Evolutionary conservation across 2,797 vertebrate species (phyloP).

Genomic region (Coracias cyanogaster): DNA sequence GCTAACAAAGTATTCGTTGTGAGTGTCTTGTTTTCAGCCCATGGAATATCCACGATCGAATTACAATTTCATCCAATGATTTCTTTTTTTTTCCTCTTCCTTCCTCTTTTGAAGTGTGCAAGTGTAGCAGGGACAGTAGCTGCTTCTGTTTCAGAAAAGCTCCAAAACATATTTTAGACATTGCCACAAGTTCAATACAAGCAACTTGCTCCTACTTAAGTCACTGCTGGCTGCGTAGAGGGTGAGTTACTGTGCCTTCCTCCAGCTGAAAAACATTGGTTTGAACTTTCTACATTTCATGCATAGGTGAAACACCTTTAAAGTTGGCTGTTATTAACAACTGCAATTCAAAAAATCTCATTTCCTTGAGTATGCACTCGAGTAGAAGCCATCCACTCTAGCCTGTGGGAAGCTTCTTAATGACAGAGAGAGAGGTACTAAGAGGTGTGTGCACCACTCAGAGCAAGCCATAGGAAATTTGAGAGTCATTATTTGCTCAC

Average conservation of each 20-base stretch:
- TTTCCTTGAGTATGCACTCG: background rate
- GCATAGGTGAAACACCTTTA: background rate
- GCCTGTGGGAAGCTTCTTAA: background rate
- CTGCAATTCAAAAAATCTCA: background rate
- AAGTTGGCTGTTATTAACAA: background rate
- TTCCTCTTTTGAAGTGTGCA: background rate
- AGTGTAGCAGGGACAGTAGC: background rate
- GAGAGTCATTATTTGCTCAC: background rate
- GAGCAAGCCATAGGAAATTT: background rate
- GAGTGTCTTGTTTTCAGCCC: background rate
- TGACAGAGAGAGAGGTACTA: background rate
- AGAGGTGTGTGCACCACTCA: background rate
- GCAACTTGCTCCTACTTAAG: background rate
- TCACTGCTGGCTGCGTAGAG: background rate
- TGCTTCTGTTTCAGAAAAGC: background rate
- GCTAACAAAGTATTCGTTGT: background rate
- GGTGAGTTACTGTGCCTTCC: background rate
- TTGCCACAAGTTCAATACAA: background rate
- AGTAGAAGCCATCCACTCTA: background rate
- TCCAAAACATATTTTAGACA: background rate
- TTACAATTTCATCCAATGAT: background rate
- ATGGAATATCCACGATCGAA: background rate
- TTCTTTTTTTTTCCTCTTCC: too few species aligned
- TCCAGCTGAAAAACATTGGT: background rate
- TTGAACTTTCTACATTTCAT: rapidly evolving